Evolutionary conservation across 2,113 vertebrate species (phyloP).

Genomic region (Onychostruthus taczanowskii): DNA sequence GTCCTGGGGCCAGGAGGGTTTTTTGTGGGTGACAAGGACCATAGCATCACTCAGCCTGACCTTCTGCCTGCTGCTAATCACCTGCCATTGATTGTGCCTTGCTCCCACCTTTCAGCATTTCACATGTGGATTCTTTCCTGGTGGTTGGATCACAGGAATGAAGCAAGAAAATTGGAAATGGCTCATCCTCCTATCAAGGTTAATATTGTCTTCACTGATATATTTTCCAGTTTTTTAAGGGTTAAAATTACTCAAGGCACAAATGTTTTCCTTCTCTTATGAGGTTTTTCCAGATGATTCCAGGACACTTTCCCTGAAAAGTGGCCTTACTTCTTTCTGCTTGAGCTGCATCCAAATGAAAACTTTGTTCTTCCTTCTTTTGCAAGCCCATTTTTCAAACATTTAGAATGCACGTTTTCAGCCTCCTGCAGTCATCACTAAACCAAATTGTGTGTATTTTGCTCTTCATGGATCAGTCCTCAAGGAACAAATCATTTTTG

Average conservation of each 20-base stretch:
- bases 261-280: background rate
- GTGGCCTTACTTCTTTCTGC: background rate
- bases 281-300: background rate
- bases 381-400: background rate
- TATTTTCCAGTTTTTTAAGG: background rate
- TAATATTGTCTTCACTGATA: background rate
- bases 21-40: background rate
- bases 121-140: background rate
- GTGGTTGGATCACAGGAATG: background rate
- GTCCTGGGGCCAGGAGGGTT: background rate
- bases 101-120: background rate
- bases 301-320: background rate
- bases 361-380: background rate
- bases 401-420: background rate
- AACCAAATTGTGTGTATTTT: background rate
- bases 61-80: background rate
- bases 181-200: background rate
- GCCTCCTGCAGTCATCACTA: background rate
- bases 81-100: background rate
- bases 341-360: background rate
- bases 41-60: background rate
- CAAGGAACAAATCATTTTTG: slow-evolving; percentile 13
- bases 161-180: background rate
- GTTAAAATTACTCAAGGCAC: background rate
- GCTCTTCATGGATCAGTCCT: slow-evolving; percentile 9